Evolutionary conservation across 2,113 vertebrate species (phyloP).

Genomic region (Phyllostomus discolor): DNA sequence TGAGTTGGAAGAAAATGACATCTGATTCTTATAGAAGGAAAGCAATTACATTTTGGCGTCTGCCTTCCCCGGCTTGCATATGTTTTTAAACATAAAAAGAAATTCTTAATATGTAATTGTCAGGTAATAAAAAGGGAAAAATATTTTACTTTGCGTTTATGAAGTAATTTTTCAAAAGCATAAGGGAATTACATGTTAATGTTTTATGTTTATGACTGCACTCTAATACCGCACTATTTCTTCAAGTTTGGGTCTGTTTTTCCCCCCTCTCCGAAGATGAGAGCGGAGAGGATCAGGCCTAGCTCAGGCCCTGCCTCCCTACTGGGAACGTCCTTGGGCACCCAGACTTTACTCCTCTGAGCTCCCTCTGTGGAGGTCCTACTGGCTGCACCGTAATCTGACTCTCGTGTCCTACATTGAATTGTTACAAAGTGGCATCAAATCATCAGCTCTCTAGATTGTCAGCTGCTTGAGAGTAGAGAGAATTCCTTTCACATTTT

Average conservation of each 20-base stretch:
- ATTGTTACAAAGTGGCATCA: background rate
- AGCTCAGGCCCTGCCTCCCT: conserved; percentile 14
- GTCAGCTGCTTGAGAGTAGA: background rate
- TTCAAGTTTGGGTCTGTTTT: conserved; percentile 79
- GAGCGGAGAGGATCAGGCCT: conserved; percentile 28
- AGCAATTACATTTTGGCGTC: conserved; percentile 88
- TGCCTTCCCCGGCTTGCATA: conserved; percentile 83
- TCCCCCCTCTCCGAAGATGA: conserved; percentile 17
- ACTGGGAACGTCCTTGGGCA: background rate
- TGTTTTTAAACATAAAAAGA: conserved; percentile 90
- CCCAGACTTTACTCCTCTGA: background rate
- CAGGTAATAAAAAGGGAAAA: conserved; percentile 88
- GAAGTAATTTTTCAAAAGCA: conserved; percentile 90
- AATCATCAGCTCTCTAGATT: background rate
- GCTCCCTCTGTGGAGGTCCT: background rate
- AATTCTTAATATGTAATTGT: conserved; percentile 91
- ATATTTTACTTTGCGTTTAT: conserved; percentile 88
- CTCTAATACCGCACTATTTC: conserved; percentile 83
- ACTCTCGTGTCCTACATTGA: background rate
- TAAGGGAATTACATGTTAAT: conserved; percentile 87
- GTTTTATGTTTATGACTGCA: conserved; percentile 84
- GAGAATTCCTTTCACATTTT: background rate
- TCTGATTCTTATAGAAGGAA: conserved; percentile 89
- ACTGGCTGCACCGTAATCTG: background rate
- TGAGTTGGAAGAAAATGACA: conserved; percentile 88